Base-by-base conservation (phyloP, 2,797 vertebrate genomes). In the Acanthiza pusilla region DNA sequence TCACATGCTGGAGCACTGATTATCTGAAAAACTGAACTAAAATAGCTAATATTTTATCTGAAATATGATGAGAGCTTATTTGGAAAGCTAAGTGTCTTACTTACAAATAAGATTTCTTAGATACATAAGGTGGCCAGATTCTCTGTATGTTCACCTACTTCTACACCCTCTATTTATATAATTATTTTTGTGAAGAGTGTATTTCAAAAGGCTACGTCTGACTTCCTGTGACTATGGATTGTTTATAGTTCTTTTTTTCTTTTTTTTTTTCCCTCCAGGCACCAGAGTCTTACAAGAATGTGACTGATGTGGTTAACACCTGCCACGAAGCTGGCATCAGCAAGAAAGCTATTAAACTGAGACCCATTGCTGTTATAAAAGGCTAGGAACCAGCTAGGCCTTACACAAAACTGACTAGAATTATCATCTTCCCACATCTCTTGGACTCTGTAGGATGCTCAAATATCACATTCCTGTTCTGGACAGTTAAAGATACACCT, bases 281-380 rank as follows among this genome's bases (percentile, higher is more conserved):
- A 88, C 99, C 99, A 3, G 99, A 99, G 83, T 99, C 99, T 21
- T 99, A 99, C 53, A 99, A 99, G 94, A 99, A 99, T 0, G 99
- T 99, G 95, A 99, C 99, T 0, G 99, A 99, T 50, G 99, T 99
- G 13, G 99, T 99, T 57, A 98, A 99, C 96, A 99, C 99, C 25
- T 99, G 99, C 94, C 99, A 99, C 1, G 98, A 99, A 51, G 99
- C 99, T 12, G 99, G 99, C 19, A 99, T 99, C 98, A 99, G 99
- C 91, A 99, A 98, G 97, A 99, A 99, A 96, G 99, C 99, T 71
- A 99, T 99, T 94, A 99, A 99, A 95, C 98, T 99, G 89, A 97
- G 99, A 75, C 99, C 99, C 4, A 99, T 99, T 50, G 99, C 99
- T 23, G 99, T 99, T 63, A 99, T 99, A 86, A 99, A 99, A 98